A percentile compares a stretch with the other conserved stretches of the same genome.
phyloP scores from a whole-genome alignment of 2,888 invertebrate species.

The Erebia aethiops region DNA sequence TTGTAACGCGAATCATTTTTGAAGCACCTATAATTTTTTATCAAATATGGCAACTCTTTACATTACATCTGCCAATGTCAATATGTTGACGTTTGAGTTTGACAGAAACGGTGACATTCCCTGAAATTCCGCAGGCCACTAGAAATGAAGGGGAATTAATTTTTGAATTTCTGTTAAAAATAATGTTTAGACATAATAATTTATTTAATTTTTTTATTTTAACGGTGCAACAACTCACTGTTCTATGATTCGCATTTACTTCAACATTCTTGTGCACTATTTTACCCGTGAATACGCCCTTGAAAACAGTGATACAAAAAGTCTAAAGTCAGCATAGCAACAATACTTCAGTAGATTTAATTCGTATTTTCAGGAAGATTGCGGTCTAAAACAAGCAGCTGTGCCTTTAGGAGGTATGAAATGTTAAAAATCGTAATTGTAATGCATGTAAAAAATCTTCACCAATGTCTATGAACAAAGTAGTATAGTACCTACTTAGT shows the following conservation, averaged over 20 bases:
- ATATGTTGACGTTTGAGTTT: not conserved
- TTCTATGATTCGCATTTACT: slow-evolving; percentile 10
- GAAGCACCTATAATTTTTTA: no score
- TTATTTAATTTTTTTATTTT: slow-evolving; percentile 40
- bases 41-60: no score
- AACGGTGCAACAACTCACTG: slow-evolving; percentile 25
- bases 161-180: slow-evolving; percentile 58
- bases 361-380: slow-evolving; percentile 61
- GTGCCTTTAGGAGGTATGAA: slow-evolving; percentile 69
- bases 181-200: slow-evolving; percentile 50
- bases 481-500: slow-evolving; percentile 29
- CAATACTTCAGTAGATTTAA: slow-evolving; percentile 66
- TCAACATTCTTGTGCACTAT: slow-evolving; percentile 43
- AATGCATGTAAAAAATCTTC: slow-evolving; percentile 11
- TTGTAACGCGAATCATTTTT: no score
- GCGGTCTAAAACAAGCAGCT: slow-evolving; percentile 51
- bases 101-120: slow-evolving; percentile 48
- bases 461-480: slow-evolving; percentile 23
- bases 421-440: slow-evolving; percentile 26
- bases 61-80: not conserved
- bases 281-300: slow-evolving; percentile 69
- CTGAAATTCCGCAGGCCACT: slow-evolving; percentile 46
- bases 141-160: slow-evolving; percentile 51
- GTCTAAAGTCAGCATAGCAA: slow-evolving; percentile 80
- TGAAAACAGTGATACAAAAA: slow-evolving; percentile 75